Conservation (phyloP, 2,797 vertebrate species). For the Phataginus tricuspis region DNA sequence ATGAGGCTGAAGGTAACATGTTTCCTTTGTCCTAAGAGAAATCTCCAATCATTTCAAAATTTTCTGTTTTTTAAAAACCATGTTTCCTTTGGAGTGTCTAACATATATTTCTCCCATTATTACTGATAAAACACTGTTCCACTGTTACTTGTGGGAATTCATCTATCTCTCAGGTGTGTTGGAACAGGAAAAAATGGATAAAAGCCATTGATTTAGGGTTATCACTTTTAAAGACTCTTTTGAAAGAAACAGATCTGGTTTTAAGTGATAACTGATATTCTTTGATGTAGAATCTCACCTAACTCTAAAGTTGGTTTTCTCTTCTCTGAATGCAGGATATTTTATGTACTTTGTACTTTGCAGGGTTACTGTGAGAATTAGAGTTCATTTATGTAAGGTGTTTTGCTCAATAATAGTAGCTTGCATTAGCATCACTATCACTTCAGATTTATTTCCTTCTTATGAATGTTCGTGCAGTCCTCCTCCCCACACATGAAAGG, state of each 20-base stretch:
- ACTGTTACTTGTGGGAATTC: background rate
- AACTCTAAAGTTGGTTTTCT: background rate
- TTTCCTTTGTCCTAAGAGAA: background rate
- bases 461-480: background rate
- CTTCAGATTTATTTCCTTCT: background rate
- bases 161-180: background rate
- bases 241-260: background rate
- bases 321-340: background rate
- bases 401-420: background rate
- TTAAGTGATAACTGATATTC: background rate
- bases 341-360: background rate
- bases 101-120: background rate
- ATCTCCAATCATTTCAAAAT: background rate
- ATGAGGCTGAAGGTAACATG: background rate
- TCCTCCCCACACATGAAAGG: background rate
- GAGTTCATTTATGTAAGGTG: background rate
- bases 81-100: background rate
- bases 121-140: background rate
- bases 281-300: background rate
- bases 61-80: background rate
- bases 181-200: background rate
- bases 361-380: background rate
- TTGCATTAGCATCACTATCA: background rate
- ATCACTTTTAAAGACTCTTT: background rate
- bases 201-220: background rate